Evolutionary conservation across 2,797 vertebrate genomes (phyloP).

Genomic region (Poeciliopsis presidionis): DNA sequence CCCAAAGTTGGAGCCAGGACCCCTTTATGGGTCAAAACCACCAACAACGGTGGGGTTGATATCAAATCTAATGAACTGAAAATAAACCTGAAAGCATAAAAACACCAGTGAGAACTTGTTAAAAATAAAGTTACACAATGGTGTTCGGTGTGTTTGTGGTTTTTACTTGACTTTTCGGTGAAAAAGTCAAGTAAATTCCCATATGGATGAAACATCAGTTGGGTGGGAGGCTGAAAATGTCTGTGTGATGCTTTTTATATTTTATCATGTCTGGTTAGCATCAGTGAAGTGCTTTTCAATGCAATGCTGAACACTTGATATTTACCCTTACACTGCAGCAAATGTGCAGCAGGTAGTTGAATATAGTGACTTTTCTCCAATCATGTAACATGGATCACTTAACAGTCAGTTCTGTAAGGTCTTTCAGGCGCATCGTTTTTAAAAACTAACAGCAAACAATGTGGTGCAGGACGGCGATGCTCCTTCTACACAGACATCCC

Average conservation of each 20-base stretch:
- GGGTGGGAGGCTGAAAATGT: background rate
- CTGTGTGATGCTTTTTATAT: background rate
- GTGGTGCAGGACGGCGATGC: background rate
- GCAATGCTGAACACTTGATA: background rate
- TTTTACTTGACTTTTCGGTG: background rate
- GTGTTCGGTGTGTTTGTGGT: background rate
- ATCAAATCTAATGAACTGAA: background rate
- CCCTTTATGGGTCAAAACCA: background rate
- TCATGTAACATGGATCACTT: background rate
- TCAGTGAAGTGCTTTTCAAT: background rate
- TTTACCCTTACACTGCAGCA: background rate
- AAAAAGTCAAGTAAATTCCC: too few relatives aligned
- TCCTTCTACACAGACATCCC: background rate
- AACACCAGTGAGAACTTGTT: background rate
- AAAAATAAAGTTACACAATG: background rate
- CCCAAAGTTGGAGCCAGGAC: background rate
- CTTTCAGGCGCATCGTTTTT: background rate
- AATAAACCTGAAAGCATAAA: background rate
- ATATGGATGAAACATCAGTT: background rate
- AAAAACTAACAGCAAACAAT: background rate
- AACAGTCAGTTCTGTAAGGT: background rate
- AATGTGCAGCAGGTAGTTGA: background rate
- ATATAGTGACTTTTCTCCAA: background rate
- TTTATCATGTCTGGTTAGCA: background rate
- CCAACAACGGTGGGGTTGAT: background rate